A percentile compares a stretch with the other conserved stretches of the same genome.
phyloP scores from a whole-genome alignment of 2,113 vertebrate genomes.

The Gymnobelideus leadbeateri region DNA sequence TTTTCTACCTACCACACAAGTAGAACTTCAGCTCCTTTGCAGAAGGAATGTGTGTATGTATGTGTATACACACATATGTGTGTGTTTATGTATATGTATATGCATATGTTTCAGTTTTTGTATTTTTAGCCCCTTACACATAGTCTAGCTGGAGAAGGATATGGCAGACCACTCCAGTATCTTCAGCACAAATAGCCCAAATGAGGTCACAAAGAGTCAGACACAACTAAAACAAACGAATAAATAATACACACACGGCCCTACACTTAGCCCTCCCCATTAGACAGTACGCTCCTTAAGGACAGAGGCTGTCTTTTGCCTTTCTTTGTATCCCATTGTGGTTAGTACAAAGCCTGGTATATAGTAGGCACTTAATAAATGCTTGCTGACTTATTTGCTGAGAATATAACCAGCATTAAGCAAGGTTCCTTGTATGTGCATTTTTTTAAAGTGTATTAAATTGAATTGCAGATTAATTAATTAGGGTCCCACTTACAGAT shows the following conservation, averaged over 20 bases:
- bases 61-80: too few relatives aligned
- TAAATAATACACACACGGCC: not conserved
- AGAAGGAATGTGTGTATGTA: not conserved
- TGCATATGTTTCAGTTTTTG: not conserved
- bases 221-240: not conserved
- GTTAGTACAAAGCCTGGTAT: not conserved
- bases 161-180: not conserved
- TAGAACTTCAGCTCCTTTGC: not conserved
- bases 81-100: too few relatives aligned
- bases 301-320: not conserved
- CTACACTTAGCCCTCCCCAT: not conserved
- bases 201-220: not conserved
- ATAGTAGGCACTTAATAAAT: not conserved
- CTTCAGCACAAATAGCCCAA: not conserved
- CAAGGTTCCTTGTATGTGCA: not conserved
- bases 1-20: not conserved
- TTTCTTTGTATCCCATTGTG: not conserved
- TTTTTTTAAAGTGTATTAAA: not conserved
- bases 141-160: not conserved
- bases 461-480: not conserved
- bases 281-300: not conserved
- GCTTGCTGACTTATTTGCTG: not conserved
- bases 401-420: not conserved
- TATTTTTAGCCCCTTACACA: not conserved
- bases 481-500: not conserved